A percentile compares a stretch with the other conserved stretches of the same genome.
These are phyloP conservation scores for Malthinus seriepunctatus DNA, from an alignment of 2,888 invertebrate species.

Conservation along the genomic window DNA sequence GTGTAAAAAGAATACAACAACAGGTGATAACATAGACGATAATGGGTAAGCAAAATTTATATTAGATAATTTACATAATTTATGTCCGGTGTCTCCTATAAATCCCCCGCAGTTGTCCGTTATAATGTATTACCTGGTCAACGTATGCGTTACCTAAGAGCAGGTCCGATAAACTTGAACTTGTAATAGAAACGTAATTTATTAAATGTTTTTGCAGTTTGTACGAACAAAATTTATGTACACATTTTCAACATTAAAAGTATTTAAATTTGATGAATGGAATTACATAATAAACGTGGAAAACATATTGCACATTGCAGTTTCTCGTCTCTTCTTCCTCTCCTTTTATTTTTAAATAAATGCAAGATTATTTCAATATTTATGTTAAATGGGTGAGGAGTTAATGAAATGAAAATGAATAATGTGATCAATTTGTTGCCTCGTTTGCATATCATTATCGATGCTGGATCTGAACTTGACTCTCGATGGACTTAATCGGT, in stretches of 20 bases:
- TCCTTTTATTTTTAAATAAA: too few relatives aligned
- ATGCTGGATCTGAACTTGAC: too few relatives aligned
- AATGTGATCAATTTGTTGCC: too few relatives aligned
- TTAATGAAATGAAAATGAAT: too few relatives aligned
- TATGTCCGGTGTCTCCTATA: conserved; percentile 29
- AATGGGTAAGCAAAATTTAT: conserved; percentile 28
- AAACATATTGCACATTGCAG: not conserved
- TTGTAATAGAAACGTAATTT: conserved; percentile 28
- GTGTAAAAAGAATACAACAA: conserved; percentile 10
- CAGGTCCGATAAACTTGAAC: conserved; percentile 30
- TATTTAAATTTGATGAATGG: conserved; percentile 11
- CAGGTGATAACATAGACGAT: conserved; percentile 24
- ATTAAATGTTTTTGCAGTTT: conserved; percentile 25
- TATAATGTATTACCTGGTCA: conserved; percentile 27
- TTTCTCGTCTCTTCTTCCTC: not conserved
- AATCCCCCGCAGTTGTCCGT: conserved; percentile 28
- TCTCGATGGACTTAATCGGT: too few relatives aligned
- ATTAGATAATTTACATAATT: conserved; percentile 34
- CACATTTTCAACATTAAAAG: conserved; percentile 19
- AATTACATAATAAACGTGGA: conserved; percentile 10
- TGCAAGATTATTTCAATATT: too few relatives aligned
- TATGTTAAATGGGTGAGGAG: too few relatives aligned
- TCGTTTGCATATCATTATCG: too few relatives aligned
- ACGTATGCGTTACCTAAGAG: conserved; percentile 25
- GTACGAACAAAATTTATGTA: conserved; percentile 19